phyloP scores from a whole-genome alignment of 1,140 invertebrate species.

The Drusus annulatus region DNA sequence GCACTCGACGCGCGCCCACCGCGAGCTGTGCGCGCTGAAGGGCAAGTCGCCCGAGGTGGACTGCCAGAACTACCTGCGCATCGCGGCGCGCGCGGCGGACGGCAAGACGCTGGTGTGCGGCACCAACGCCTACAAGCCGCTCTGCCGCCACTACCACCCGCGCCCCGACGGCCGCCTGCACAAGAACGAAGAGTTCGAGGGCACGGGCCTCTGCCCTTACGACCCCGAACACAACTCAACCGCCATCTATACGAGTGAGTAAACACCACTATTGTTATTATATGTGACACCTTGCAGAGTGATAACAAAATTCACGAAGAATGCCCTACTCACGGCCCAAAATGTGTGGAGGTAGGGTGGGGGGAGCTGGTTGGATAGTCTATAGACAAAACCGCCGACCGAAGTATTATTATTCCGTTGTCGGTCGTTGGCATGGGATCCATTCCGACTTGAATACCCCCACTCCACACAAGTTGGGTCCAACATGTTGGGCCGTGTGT shows the following conservation, averaged over 20 bases:
- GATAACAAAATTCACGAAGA: too few species aligned
- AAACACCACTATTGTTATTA: too few species aligned
- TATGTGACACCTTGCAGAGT: too few species aligned
- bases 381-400: too few species aligned
- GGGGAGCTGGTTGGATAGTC: too few species aligned
- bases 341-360: too few species aligned
- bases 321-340: too few species aligned
- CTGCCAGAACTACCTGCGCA: slow-evolving; percentile 97
- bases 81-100: slow-evolving; percentile 78
- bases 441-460: too few species aligned
- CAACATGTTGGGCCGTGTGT: too few species aligned
- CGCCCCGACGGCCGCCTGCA: slow-evolving; percentile 64
- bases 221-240: slow-evolving; percentile 96
- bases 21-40: slow-evolving; percentile 89
- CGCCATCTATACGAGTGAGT: slow-evolving; percentile 81
- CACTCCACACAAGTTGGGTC: too few species aligned
- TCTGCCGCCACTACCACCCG: slow-evolving; percentile 84
- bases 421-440: too few species aligned
- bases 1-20: slow-evolving; percentile 86
- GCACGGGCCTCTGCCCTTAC: slow-evolving; percentile 91
- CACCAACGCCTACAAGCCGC: slow-evolving; percentile 96
- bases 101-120: slow-evolving; percentile 92
- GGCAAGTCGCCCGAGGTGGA: slow-evolving; percentile 89
- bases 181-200: slow-evolving; percentile 80
- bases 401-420: too few species aligned